Evolutionary conservation across 2,797 vertebrate genomes (phyloP).

Genomic region (Tarsius wallacei): DNA sequence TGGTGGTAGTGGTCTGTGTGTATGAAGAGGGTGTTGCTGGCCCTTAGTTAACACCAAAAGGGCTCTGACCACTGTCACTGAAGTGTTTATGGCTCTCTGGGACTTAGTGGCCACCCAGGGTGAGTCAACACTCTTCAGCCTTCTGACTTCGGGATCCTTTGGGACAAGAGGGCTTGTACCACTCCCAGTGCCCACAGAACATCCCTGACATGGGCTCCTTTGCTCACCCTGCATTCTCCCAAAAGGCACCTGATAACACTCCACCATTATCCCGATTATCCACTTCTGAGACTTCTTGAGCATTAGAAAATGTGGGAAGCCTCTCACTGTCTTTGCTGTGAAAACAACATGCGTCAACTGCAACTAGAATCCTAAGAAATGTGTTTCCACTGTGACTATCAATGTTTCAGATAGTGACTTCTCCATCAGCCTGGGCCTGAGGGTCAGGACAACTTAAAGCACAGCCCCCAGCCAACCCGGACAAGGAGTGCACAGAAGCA

Average conservation of each 20-base stretch:
- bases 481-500: no score
- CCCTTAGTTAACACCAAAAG: not conserved
- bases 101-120: no score
- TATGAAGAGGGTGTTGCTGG: not conserved
- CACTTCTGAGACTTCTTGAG: fast-evolving
- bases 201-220: fast-evolving
- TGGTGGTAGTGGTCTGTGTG: not conserved
- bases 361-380: not conserved
- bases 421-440: not conserved
- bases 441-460: no score
- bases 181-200: not conserved
- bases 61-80: fast-evolving
- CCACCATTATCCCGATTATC: no score
- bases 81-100: not conserved
- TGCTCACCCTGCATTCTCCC: not conserved
- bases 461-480: not conserved
- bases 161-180: not conserved
- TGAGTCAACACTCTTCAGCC: no score
- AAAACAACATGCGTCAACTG: not conserved
- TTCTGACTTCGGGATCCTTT: not conserved
- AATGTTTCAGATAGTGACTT: not conserved
- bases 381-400: not conserved
- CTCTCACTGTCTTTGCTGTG: not conserved
- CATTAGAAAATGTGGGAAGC: not conserved
- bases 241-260: not conserved